Percentiles rank a stretch among this genome's conserved stretches.
phyloP scores from a whole-genome alignment of 2,888 invertebrate species.

The Eulithis testata region DNA sequence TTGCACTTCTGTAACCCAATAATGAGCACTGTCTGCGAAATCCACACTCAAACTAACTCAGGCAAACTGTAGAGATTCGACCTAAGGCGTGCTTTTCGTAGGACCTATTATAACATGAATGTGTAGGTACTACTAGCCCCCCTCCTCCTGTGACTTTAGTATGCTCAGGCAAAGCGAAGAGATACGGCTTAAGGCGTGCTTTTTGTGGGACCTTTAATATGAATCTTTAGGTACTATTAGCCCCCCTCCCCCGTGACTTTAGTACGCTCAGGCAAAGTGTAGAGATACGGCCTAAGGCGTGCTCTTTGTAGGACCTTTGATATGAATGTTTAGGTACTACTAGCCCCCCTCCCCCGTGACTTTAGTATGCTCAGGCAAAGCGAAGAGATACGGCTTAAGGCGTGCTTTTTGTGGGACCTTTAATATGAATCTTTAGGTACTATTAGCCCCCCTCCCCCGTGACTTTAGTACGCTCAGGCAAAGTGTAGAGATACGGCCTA shows the following conservation, averaged over 20 bases:
- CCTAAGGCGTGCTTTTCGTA: too few species aligned
- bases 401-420: slow-evolving; percentile 40
- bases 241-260: slow-evolving; percentile 11
- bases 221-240: background rate
- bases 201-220: background rate
- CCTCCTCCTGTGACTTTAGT: slow-evolving; percentile 22
- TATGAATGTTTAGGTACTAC: background rate
- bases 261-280: slow-evolving; percentile 31
- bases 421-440: background rate
- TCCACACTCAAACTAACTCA: too few species aligned
- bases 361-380: slow-evolving; percentile 31
- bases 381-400: slow-evolving; percentile 38
- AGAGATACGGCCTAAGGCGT: slow-evolving; percentile 42
- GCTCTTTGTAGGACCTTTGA: slow-evolving; percentile 32
- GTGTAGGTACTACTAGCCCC: too few species aligned
- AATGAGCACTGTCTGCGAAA: too few species aligned
- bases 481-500: too few species aligned
- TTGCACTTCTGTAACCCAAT: too few species aligned
- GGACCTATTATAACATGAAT: background rate
- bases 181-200: too few species aligned
- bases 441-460: slow-evolving; percentile 1
- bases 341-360: slow-evolving; percentile 7
- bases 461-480: slow-evolving; percentile 23
- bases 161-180: background rate
- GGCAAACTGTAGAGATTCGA: too few species aligned